These are phyloP conservation scores for Scyliorhinus canicula DNA, from an alignment of 2,797 vertebrate species.

Conservation along the genomic window DNA sequence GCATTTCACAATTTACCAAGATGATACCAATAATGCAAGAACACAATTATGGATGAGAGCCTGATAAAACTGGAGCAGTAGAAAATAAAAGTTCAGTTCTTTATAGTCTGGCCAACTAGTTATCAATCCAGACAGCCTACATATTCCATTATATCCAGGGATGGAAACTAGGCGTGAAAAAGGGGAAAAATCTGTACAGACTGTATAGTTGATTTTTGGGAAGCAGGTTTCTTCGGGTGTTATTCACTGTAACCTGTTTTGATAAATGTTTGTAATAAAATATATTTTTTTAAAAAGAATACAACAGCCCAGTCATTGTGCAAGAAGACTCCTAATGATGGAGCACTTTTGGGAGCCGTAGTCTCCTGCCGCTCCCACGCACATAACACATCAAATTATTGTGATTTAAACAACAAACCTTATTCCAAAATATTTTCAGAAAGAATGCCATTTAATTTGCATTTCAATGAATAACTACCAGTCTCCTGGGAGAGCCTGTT, in stretches of 20 bases:
- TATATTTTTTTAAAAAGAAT: no score
- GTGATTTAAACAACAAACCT: not conserved
- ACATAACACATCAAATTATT: not conserved
- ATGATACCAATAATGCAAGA: not conserved
- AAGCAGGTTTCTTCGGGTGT: no score
- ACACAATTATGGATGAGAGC: not conserved
- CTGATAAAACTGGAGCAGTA: no score
- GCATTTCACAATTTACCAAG: no score
- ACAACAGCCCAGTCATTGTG: not conserved
- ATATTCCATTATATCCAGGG: no score
- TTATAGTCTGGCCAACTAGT: not conserved
- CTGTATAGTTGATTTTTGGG: no score
- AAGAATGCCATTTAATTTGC: not conserved
- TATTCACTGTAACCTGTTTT: no score
- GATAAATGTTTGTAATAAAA: no score
- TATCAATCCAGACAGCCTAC: not conserved
- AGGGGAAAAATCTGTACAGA: no score
- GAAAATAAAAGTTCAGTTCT: not conserved
- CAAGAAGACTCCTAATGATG: not conserved
- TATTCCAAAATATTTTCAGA: not conserved
- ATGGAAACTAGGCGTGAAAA: no score
- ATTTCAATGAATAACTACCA: not conserved
- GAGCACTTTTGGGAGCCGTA: not conserved
- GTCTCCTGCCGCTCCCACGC: not conserved
- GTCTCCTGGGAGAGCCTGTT: not conserved